phyloP scores from a whole-genome alignment of 2,888 invertebrate species.

The Apamea sordens region DNA sequence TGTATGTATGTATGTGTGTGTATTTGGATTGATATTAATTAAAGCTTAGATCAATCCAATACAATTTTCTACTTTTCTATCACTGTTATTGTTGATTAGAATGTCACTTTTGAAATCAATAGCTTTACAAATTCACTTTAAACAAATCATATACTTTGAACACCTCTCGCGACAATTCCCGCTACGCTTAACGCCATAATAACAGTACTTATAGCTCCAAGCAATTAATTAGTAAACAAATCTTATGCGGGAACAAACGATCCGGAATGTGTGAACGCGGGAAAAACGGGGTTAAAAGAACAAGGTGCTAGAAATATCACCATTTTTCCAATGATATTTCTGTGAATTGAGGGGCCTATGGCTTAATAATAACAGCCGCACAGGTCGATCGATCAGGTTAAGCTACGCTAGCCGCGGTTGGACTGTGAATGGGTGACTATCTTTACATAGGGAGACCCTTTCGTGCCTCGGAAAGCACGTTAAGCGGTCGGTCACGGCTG shows the following conservation, averaged over 20 bases:
- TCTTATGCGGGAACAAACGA: constrained; percentile 67
- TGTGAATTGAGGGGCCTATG: neutral
- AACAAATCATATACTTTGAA: neutral
- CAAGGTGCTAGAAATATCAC: constrained; percentile 6
- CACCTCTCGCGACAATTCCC: constrained; percentile 17
- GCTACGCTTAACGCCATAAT: constrained; percentile 44
- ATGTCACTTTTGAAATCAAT: too few relatives aligned
- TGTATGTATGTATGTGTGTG: too few relatives aligned
- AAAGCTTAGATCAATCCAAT: too few relatives aligned
- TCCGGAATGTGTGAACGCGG: constrained; percentile 72
- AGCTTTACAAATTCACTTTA: too few relatives aligned
- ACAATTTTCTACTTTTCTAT: too few relatives aligned
- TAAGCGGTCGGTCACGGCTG: neutral
- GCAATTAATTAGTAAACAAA: constrained; percentile 72
- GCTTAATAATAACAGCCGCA: too few relatives aligned
- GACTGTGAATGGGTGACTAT: too few relatives aligned
- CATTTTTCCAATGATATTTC: neutral
- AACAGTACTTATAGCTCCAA: constrained; percentile 63
- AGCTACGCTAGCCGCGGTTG: too few relatives aligned
- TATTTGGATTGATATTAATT: too few relatives aligned
- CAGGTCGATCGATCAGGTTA: too few relatives aligned
- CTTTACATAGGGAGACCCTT: too few relatives aligned
- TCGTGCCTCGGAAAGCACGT: neutral
- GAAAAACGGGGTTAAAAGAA: constrained; percentile 41
- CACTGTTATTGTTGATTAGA: too few relatives aligned